Conservation (phyloP, 2,888 invertebrate species). For the Macaria liturata region DNA sequence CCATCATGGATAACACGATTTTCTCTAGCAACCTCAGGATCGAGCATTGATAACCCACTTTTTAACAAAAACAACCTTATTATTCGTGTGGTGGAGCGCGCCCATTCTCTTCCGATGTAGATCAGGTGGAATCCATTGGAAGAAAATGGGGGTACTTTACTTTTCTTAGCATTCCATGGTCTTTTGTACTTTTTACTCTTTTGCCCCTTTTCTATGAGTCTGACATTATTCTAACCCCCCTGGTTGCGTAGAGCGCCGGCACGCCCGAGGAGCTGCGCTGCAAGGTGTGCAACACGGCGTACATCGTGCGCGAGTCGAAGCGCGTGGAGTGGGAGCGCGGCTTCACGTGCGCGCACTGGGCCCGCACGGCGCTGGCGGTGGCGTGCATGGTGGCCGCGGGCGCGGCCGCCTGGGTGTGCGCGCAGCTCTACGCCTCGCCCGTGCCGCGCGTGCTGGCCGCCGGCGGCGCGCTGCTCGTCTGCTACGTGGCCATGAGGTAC, state of each 20-base stretch:
- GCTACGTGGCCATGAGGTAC: slow-evolving; percentile 92
- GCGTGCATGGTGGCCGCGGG: slow-evolving; percentile 90
- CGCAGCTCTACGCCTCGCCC: slow-evolving; percentile 90
- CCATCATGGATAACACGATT: too few relatives aligned
- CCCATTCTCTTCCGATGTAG: too few relatives aligned
- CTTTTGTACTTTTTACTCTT: too few relatives aligned
- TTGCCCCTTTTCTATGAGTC: too few relatives aligned
- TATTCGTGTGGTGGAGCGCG: too few relatives aligned
- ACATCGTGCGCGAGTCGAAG: slow-evolving; percentile 89
- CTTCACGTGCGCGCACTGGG: slow-evolving; percentile 92
- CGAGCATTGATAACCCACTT: too few relatives aligned
- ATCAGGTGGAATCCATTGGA: too few relatives aligned
- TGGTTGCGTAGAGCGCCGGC: slow-evolving; percentile 83
- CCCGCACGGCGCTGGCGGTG: slow-evolving; percentile 91
- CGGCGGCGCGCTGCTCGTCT: slow-evolving; percentile 91
- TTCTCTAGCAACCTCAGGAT: too few relatives aligned
- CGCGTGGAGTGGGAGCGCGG: slow-evolving; percentile 93
- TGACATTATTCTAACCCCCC: slow-evolving; percentile 12
- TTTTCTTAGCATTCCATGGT: too few relatives aligned
- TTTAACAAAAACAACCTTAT: too few relatives aligned
- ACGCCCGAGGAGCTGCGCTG: slow-evolving; percentile 88
- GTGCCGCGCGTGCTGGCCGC: slow-evolving; percentile 91
- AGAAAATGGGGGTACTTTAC: too few relatives aligned
- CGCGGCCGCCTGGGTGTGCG: slow-evolving; percentile 90
- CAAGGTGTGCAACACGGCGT: slow-evolving; percentile 93